Evolutionary conservation across 2,888 invertebrate genomes (phyloP).

Genomic region (Ophion ventricosus): DNA sequence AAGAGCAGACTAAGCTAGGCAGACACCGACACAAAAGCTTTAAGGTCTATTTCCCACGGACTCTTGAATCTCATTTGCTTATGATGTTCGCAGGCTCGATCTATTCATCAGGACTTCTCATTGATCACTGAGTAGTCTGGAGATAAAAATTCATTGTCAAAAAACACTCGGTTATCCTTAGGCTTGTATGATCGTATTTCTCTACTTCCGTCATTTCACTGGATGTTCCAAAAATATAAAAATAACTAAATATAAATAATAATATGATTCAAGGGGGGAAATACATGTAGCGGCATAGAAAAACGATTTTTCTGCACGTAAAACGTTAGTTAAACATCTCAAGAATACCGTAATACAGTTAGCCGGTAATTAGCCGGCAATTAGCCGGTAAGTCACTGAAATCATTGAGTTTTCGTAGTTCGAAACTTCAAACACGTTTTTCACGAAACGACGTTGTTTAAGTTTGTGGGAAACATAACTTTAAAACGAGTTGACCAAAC

Average conservation of each 20-base stretch:
- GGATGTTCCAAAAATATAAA: neutral
- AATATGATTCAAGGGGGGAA: neutral
- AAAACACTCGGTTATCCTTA: neutral
- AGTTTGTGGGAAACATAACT: too few species aligned
- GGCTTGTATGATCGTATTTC: neutral
- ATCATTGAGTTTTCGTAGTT: too few species aligned
- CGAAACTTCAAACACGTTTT: too few species aligned
- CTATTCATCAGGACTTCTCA: slow-evolving; percentile 28
- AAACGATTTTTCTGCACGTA: too few species aligned
- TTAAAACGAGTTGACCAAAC: too few species aligned
- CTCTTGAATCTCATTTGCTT: slow-evolving; percentile 37
- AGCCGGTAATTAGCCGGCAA: too few species aligned
- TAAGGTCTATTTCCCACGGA: slow-evolving; percentile 35
- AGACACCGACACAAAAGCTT: slow-evolving; percentile 31
- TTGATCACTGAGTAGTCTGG: neutral
- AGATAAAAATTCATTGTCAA: neutral
- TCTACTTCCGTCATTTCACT: neutral
- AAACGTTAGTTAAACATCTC: too few species aligned
- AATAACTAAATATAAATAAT: neutral
- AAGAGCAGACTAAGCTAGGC: slow-evolving; percentile 12
- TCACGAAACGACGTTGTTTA: too few species aligned
- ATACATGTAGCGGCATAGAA: too few species aligned
- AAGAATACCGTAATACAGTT: too few species aligned
- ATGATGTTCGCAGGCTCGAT: slow-evolving; percentile 17
- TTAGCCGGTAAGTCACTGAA: too few species aligned